Base-by-base conservation (phyloP, 2,113 vertebrate genomes). In the Bujurquina vittata region DNA sequence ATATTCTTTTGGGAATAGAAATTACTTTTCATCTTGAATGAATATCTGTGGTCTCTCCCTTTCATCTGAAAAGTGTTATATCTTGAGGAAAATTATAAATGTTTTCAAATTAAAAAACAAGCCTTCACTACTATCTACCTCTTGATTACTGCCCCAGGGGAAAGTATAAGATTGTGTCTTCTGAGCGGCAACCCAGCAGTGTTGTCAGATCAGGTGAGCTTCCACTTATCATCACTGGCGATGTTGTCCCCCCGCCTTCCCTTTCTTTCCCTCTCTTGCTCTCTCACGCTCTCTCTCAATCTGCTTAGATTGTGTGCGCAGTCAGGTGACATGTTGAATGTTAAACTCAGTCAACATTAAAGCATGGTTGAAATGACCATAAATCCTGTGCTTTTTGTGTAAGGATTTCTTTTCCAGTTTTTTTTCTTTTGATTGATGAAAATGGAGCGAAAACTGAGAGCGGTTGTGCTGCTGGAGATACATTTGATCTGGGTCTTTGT, bases 391-490 rank as follows among this genome's bases (percentile, higher is more conserved):
- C 15, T 57, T 78, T 75, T 54, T 79, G 14, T 23, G 23, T 85
- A 10, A 85, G 11, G 35, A 33, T 69, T 82, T 9, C 3, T 31
- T 49, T 59, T 4, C 1, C 12, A 20, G 7, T 14, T 14, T 49
- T 11, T 0, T 26, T 69, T 40, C 40, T 49, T 69, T 69, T 49
- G 40, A 9, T 10, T 49, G 15, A 69, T 23, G 23, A 92, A 43
- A 90, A 95, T 96, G 94, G 87, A 91, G 89, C 63, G 37, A 6
- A 85, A 78, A 67, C 26, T 89, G 57, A 76, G 79, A 84, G 54
- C 79, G 22, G 58, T 86, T 35, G 22, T 92, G 73, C 79, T 89
- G 88, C 83, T 92, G 78, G 57, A 87, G 79, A 73, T 95, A n/a
- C 61, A 63, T 80, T 78, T 94, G 61, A 74, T 94, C 10, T 90